Percentiles rank a stretch among this genome's conserved stretches.
phyloP scores from a whole-genome alignment of 1,140 invertebrate genomes.

The Drosophila littoralis region DNA sequence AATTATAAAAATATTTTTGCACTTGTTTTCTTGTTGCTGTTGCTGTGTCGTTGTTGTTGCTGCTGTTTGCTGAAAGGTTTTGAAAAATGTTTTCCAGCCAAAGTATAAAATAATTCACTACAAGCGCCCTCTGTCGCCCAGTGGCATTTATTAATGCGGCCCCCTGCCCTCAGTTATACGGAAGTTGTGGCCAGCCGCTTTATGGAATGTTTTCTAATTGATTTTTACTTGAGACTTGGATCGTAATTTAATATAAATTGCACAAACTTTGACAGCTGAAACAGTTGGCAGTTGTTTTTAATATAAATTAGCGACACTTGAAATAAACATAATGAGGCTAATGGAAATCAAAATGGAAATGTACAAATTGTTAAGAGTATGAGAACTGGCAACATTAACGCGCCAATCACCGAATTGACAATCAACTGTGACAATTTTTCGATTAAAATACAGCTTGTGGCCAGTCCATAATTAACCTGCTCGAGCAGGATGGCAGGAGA shows the following conservation, averaged over 20 bases:
- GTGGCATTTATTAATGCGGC: conserved; percentile 28
- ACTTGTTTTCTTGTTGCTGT: conserved; percentile 35
- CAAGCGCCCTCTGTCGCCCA: conserved; percentile 27
- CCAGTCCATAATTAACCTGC: conserved; percentile 57
- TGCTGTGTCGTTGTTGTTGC: conserved; percentile 7
- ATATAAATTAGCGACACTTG: conserved; percentile 70
- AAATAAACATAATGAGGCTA: conserved; percentile 32
- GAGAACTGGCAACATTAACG: conserved; percentile 15
- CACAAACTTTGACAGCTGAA: conserved; percentile 72
- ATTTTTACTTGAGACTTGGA: conserved; percentile 58
- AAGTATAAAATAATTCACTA: conserved; percentile 60
- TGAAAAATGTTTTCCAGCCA: conserved; percentile 41
- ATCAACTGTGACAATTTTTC: conserved; percentile 72
- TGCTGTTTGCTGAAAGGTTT: conserved; percentile 20
- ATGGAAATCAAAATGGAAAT: conserved; percentile 34
- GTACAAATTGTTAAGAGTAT: conserved; percentile 19
- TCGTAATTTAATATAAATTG: conserved; percentile 80
- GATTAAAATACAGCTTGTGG: conserved; percentile 59
- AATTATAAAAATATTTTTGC: conserved; percentile 80
- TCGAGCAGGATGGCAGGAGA: background rate
- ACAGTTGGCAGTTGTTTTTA: conserved; percentile 52
- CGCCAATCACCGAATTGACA: conserved; percentile 48
- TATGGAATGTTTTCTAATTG: conserved; percentile 75
- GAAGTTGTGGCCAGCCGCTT: conserved; percentile 63
- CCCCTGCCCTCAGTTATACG: conserved; percentile 2